A percentile compares a stretch with the other conserved stretches of the same genome.
These are phyloP conservation scores for Eutolmus rufibarbis DNA, from an alignment of 2,888 invertebrate genomes.

Conservation along the genomic window DNA sequence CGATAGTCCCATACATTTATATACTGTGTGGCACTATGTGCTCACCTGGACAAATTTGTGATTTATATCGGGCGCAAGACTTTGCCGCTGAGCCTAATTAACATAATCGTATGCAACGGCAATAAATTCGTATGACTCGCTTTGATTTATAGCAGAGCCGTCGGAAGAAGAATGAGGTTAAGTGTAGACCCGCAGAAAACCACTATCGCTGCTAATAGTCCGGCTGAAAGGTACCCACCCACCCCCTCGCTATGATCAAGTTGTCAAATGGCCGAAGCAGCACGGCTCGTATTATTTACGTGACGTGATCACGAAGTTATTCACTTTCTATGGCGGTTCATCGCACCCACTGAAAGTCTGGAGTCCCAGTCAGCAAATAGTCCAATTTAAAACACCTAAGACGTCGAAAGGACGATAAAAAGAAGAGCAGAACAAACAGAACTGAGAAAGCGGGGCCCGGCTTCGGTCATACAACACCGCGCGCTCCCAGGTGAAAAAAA, in stretches of 20 bases:
- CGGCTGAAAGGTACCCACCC: background rate
- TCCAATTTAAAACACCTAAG: constrained; percentile 31
- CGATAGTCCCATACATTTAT: background rate
- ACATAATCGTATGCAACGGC: constrained; percentile 38
- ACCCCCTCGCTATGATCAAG: background rate
- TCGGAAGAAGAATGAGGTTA: constrained; percentile 38
- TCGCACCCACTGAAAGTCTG: constrained; percentile 25
- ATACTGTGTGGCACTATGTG: background rate
- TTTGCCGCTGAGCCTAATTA: constrained; percentile 29
- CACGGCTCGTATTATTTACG: background rate
- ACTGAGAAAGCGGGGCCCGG: background rate
- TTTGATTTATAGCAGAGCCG: constrained; percentile 22
- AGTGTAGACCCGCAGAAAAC: background rate
- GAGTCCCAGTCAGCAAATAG: background rate
- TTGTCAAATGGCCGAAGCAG: background rate
- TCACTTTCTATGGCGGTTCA: constrained; percentile 22
- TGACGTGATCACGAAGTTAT: background rate
- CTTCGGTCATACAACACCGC: constrained; percentile 10
- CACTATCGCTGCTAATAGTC: background rate
- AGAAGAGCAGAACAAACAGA: background rate
- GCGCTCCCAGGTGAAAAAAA: background rate
- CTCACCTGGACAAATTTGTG: constrained; percentile 38
- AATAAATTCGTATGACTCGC: constrained; percentile 41
- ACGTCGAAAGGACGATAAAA: background rate
- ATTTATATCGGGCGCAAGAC: constrained; percentile 36